Conservation (phyloP, 2,888 invertebrate species). For the Lycaena phlaeas region DNA sequence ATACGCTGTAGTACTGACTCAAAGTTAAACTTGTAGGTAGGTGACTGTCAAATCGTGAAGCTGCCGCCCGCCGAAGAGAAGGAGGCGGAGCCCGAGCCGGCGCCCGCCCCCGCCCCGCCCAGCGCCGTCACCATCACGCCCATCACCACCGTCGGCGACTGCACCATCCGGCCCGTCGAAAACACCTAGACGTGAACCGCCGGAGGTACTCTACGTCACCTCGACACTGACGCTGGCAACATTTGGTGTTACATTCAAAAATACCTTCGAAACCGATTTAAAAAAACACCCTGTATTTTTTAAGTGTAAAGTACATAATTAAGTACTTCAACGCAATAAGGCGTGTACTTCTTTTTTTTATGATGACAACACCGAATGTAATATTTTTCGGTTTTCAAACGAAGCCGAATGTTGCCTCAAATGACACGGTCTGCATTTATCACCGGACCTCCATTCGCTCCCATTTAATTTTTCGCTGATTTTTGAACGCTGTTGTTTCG, state of each 20-base stretch:
- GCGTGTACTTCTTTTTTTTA: too few species aligned
- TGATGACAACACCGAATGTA: too few species aligned
- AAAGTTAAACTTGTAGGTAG: constrained; percentile 23
- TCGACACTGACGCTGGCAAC: neutral
- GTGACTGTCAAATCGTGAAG: constrained; percentile 67
- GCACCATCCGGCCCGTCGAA: constrained; percentile 62
- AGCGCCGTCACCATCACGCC: constrained; percentile 61
- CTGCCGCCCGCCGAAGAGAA: constrained; percentile 48
- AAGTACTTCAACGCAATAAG: too few species aligned
- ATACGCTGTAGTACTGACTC: neutral
- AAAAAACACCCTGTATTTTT: too few species aligned
- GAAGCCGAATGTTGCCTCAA: neutral
- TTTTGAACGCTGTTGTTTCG: constrained; percentile 5
- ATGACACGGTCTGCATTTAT: neutral
- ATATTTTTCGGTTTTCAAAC: too few species aligned
- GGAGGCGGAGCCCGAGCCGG: constrained; percentile 31
- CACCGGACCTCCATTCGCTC: neutral
- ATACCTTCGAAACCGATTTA: too few species aligned
- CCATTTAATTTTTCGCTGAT: neutral
- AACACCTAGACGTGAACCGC: constrained; percentile 43
- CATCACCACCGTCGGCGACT: constrained; percentile 62
- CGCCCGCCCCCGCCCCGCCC: constrained; percentile 35
- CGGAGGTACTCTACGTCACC: neutral
- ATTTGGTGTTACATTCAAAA: neutral
- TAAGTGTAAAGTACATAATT: too few species aligned